phyloP scores from a whole-genome alignment of 2,888 invertebrate species.

The Schizaphis graminum region DNA sequence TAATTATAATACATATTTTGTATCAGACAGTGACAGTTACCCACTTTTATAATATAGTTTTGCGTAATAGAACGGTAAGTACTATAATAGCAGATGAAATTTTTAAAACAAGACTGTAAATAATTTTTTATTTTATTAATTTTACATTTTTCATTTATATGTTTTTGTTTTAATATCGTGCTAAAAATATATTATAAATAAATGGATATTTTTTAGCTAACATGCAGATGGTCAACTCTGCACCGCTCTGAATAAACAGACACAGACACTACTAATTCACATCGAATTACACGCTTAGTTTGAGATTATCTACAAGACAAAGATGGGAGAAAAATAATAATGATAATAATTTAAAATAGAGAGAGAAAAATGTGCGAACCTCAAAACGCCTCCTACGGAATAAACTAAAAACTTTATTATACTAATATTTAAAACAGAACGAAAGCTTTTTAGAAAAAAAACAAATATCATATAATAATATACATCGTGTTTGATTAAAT shows the following conservation, averaged over 20 bases:
- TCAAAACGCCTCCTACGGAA: neutral
- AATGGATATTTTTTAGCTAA: neutral
- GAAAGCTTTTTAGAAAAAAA: neutral
- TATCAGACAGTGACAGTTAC: too few relatives aligned
- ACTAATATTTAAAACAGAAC: neutral
- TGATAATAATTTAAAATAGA: neutral
- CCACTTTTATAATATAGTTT: too few relatives aligned
- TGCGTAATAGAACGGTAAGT: too few relatives aligned
- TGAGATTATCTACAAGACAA: neutral
- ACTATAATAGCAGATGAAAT: neutral
- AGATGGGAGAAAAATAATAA: neutral
- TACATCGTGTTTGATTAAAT: neutral
- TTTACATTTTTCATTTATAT: neutral
- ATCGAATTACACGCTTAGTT: conserved; percentile 35
- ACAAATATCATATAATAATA: neutral
- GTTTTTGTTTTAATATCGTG: neutral
- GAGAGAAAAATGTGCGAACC: neutral
- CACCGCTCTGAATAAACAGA: neutral
- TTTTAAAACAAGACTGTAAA: neutral
- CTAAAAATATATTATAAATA: neutral
- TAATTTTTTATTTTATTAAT: neutral
- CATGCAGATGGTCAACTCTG: neutral
- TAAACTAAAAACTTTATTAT: neutral
- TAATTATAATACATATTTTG: too few relatives aligned
- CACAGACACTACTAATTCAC: conserved; percentile 2